phyloP scores from a whole-genome alignment of 2,888 invertebrate genomes.

The Calliopum simillimum region DNA sequence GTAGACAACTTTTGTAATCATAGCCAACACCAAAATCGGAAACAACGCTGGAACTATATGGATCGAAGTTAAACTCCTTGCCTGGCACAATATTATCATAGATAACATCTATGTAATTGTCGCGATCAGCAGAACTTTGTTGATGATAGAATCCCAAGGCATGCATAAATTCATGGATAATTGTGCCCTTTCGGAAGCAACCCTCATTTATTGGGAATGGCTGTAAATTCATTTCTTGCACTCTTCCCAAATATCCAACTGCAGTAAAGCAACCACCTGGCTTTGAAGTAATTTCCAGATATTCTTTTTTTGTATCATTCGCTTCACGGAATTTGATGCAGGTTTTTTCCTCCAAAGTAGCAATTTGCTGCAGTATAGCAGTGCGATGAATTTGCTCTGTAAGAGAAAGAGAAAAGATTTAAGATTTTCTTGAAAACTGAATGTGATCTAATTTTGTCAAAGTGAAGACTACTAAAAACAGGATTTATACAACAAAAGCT shows the following conservation, averaged over 20 bases:
- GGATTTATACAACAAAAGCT: no score
- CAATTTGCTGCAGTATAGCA: conserved; percentile 76
- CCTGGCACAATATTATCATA: conserved; percentile 69
- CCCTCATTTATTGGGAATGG: conserved; percentile 53
- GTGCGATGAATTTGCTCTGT: conserved; percentile 68
- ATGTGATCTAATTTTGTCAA: neutral
- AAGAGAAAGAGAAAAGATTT: neutral
- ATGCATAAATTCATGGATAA: conserved; percentile 83
- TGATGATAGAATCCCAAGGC: conserved; percentile 84
- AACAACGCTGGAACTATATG: conserved; percentile 70
- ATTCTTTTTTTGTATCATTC: conserved; percentile 59
- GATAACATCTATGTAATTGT: conserved; percentile 74
- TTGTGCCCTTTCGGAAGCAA: conserved; percentile 69
- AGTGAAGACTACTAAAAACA: no score
- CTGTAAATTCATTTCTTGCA: conserved; percentile 60
- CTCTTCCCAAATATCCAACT: conserved; percentile 73
- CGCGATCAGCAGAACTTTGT: conserved; percentile 81
- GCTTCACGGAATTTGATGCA: conserved; percentile 78
- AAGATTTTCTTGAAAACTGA: neutral
- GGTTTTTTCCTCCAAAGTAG: conserved; percentile 77
- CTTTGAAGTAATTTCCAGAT: conserved; percentile 53
- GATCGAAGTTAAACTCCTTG: conserved; percentile 77
- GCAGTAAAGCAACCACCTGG: conserved; percentile 80
- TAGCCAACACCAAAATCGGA: conserved; percentile 77
- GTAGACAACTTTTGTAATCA: conserved; percentile 84